Evolutionary conservation across 2,888 invertebrate genomes (phyloP).

Genomic region (Aproaerema taeniolella): DNA sequence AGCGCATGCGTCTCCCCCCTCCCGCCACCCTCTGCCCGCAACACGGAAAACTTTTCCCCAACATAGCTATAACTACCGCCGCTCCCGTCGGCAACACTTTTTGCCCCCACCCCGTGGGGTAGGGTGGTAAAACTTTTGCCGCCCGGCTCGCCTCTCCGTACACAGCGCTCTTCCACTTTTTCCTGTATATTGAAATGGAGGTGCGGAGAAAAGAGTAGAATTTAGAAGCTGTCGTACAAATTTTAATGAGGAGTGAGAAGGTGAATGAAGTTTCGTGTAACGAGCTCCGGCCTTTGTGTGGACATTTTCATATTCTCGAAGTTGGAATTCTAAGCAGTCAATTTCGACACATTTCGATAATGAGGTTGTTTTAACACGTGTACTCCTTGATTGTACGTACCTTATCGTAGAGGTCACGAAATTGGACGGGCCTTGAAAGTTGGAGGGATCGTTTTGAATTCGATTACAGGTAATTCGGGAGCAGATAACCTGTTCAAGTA

Average conservation of each 20-base stretch:
- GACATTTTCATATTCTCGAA: conserved; percentile 43
- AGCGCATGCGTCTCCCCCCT: conserved; percentile 62
- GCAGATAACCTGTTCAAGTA: conserved; percentile 7
- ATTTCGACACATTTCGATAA: conserved; percentile 31
- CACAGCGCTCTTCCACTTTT: conserved; percentile 76
- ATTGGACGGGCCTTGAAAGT: conserved; percentile 6
- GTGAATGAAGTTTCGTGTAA: conserved; percentile 52
- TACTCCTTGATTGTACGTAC: neutral
- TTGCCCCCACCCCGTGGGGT: conserved; percentile 63
- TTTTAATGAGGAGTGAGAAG: conserved; percentile 75
- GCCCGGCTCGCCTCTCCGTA: conserved; percentile 69
- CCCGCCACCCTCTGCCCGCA: conserved; percentile 59
- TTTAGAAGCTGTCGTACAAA: conserved; percentile 75
- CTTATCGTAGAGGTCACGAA: conserved; percentile 2
- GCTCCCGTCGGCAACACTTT: conserved; percentile 75
- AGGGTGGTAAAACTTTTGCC: conserved; percentile 73
- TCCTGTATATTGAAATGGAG: conserved; percentile 78
- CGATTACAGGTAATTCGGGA: conserved; percentile 23
- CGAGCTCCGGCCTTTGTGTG: conserved; percentile 45
- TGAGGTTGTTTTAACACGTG: conserved; percentile 19
- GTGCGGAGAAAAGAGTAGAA: conserved; percentile 76
- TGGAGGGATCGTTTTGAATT: conserved; percentile 27
- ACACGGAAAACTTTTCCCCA: conserved; percentile 76
- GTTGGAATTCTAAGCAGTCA: conserved; percentile 28
- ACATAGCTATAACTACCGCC: conserved; percentile 70